phyloP scores from a whole-genome alignment of 1,140 invertebrate genomes.

The Geopemphigus sp. region DNA sequence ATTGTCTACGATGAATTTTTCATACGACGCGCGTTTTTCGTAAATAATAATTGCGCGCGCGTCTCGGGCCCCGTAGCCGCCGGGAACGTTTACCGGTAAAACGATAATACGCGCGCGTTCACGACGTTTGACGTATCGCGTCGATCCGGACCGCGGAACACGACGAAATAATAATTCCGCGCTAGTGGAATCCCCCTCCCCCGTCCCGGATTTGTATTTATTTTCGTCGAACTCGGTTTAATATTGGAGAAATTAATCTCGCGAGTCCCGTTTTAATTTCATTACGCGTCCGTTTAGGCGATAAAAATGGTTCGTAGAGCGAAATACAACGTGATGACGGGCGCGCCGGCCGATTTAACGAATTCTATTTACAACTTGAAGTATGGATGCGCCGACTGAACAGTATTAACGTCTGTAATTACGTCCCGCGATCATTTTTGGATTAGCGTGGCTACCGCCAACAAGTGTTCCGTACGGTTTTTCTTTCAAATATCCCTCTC shows the following conservation, averaged over 20 bases:
- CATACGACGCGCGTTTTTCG: neutral
- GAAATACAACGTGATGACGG: slow-evolving; percentile 8
- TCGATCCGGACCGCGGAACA: too few relatives aligned
- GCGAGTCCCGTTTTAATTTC: too few relatives aligned
- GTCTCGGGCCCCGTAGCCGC: too few relatives aligned
- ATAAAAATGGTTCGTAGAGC: neutral
- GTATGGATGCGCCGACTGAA: too few relatives aligned
- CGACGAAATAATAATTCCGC: too few relatives aligned
- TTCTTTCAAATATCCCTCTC: neutral
- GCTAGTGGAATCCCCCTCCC: too few relatives aligned
- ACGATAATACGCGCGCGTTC: too few relatives aligned
- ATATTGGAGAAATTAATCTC: neutral
- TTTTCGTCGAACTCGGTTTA: neutral
- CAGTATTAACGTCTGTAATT: slow-evolving; percentile 5
- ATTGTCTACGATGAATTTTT: neutral
- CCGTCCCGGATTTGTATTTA: too few relatives aligned
- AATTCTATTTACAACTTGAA: too few relatives aligned
- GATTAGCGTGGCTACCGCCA: neutral
- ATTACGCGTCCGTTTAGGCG: slow-evolving; percentile 9
- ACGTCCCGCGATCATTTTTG: neutral
- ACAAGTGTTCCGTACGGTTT: slow-evolving; percentile 2
- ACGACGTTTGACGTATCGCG: too few relatives aligned
- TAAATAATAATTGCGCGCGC: neutral
- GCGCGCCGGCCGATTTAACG: too few relatives aligned
- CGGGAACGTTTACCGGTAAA: too few relatives aligned